Evolutionary conservation across 2,797 vertebrate genomes (phyloP).

Genomic region (Phataginus tetradactyla): DNA sequence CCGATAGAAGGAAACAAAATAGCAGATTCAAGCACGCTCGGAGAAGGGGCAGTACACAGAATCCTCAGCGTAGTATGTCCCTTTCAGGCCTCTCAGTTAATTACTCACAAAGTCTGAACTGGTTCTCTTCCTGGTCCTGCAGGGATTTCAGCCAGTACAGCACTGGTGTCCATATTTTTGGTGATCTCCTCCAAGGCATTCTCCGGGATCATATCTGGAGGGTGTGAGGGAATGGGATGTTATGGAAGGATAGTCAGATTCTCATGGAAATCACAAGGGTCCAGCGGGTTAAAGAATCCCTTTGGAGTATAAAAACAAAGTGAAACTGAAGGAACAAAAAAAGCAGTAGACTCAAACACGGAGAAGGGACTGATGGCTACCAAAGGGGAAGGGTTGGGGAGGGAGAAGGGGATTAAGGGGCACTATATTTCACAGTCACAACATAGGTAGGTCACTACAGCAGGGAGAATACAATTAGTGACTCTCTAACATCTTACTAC

Average conservation of each 20-base stretch:
- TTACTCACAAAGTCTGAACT: slow-evolving; percentile 95
- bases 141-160: slow-evolving; percentile 94
- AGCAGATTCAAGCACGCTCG: neutral
- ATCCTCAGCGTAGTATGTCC: neutral
- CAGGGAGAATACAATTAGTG: no score
- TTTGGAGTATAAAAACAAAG: neutral
- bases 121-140: slow-evolving; percentile 89
- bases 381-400: no score
- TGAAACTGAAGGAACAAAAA: no score
- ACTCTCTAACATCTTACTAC: no score
- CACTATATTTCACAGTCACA: no score
- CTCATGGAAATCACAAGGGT: neutral
- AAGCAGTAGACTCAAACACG: no score
- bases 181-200: slow-evolving; percentile 99
- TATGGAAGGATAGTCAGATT: neutral
- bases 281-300: neutral
- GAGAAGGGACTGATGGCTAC: no score
- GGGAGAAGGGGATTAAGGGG: neutral
- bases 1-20: neutral
- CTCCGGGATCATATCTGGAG: slow-evolving; percentile 97
- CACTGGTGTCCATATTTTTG: slow-evolving; percentile 97
- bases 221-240: neutral
- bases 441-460: no score
- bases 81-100: neutral
- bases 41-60: neutral